Percentiles rank a stretch among this genome's conserved stretches.
Evolutionary conservation across 2,797 vertebrate species (phyloP).

Genomic region (Megalops cyprinoides): DNA sequence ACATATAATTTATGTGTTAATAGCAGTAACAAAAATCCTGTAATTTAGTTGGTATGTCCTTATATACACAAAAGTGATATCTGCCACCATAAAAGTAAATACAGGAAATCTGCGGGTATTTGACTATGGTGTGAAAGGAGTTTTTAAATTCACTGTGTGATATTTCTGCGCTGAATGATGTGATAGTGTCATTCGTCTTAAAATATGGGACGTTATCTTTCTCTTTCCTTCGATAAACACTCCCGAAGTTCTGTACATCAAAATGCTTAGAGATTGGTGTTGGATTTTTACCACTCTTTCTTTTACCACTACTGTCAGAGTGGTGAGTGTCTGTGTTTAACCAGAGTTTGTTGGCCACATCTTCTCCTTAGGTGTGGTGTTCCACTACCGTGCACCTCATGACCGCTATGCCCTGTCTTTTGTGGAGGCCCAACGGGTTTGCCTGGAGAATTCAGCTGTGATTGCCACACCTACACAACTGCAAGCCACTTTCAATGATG

Average conservation of each 20-base stretch:
- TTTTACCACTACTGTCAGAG: background rate
- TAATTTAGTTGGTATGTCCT: background rate
- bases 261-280: background rate
- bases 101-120: background rate
- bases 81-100: background rate
- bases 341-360: background rate
- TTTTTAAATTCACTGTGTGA: background rate
- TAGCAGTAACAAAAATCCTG: background rate
- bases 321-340: background rate
- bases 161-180: background rate
- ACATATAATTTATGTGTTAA: no score
- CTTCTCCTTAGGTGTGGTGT: conserved; percentile 81
- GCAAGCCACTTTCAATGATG: conserved; percentile 86
- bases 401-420: conserved; percentile 84
- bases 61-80: background rate
- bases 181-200: background rate
- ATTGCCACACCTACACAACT: conserved; percentile 86
- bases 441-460: conserved; percentile 81
- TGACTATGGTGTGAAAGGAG: background rate
- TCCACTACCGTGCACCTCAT: conserved; percentile 83
- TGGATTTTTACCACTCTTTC: no score
- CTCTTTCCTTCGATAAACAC: background rate
- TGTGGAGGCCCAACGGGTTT: conserved; percentile 77
- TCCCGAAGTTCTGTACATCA: background rate
- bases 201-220: background rate